phyloP scores from a whole-genome alignment of 64 coral and sea anemone genomes.

The Montipora efflorescens region DNA sequence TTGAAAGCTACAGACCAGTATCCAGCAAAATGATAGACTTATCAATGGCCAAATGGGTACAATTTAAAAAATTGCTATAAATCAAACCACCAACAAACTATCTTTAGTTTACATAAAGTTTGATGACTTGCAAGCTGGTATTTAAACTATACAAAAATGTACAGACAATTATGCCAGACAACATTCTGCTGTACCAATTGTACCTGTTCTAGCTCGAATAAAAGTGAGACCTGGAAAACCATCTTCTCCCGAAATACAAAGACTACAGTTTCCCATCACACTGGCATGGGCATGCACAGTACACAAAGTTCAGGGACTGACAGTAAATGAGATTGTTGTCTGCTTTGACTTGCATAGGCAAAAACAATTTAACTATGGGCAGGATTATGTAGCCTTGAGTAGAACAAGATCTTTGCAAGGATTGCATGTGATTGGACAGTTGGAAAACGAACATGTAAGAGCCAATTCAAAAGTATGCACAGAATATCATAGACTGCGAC shows the following conservation, averaged over 20 bases:
- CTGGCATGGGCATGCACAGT: slow-evolving; percentile 83
- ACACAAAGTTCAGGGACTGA: slow-evolving; percentile 74
- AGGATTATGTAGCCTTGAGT: slow-evolving; percentile 50
- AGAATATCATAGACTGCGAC: slow-evolving; percentile 24
- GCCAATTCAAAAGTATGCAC: neutral
- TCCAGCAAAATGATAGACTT: neutral
- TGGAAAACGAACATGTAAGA: neutral
- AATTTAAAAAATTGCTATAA: neutral
- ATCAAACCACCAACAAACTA: neutral
- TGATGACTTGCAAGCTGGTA: slow-evolving; percentile 23
- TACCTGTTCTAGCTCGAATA: slow-evolving; percentile 74
- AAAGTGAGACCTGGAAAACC: slow-evolving; percentile 72
- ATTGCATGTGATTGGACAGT: neutral
- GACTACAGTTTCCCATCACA: slow-evolving; percentile 79
- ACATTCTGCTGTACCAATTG: slow-evolving; percentile 58
- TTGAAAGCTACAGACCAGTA: neutral
- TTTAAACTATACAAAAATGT: neutral
- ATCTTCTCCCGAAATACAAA: slow-evolving; percentile 80
- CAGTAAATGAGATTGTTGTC: slow-evolving; percentile 12
- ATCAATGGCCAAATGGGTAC: slow-evolving; percentile 38
- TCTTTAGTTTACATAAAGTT: slow-evolving; percentile 1
- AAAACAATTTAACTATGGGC: slow-evolving; percentile 52
- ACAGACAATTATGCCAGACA: slow-evolving; percentile 53
- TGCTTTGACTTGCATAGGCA: slow-evolving; percentile 27
- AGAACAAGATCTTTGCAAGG: neutral